Conservation (phyloP, 2,888 invertebrate genomes). For the Noctua fimbriata region DNA sequence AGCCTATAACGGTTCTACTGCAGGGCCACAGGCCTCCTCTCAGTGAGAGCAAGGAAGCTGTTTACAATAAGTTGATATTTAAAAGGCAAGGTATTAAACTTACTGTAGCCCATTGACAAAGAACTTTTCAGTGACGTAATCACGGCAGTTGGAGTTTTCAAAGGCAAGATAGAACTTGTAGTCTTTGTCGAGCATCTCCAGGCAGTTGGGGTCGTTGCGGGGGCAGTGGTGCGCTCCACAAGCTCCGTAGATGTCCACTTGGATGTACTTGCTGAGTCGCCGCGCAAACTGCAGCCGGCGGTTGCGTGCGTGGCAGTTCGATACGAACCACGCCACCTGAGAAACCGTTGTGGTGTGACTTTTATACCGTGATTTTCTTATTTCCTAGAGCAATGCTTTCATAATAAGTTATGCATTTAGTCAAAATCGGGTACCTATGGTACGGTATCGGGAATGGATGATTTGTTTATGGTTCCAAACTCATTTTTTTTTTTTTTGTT, state of each 20-base stretch:
- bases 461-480: too few species aligned
- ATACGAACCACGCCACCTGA: conserved; percentile 99
- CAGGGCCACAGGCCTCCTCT: neutral
- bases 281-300: conserved; percentile 96
- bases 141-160: conserved; percentile 98
- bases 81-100: conserved; percentile 76
- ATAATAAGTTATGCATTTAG: neutral
- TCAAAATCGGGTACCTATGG: too few species aligned
- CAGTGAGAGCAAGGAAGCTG: neutral
- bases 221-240: conserved; percentile 97
- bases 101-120: conserved; percentile 98
- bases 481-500: too few species aligned
- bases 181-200: conserved; percentile 96
- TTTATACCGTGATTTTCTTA: neutral
- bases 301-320: conserved; percentile 98
- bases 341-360: neutral
- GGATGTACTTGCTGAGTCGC: conserved; percentile 95
- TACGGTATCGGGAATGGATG: too few species aligned
- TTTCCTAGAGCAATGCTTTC: neutral
- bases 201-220: conserved; percentile 95
- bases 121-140: conserved; percentile 99
- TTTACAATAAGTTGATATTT: neutral
- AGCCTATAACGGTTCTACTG: neutral
- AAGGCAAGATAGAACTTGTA: conserved; percentile 99
- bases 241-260: conserved; percentile 97